phyloP scores from a whole-genome alignment of 2,797 vertebrate species.

The Sebastes iracundus region DNA sequence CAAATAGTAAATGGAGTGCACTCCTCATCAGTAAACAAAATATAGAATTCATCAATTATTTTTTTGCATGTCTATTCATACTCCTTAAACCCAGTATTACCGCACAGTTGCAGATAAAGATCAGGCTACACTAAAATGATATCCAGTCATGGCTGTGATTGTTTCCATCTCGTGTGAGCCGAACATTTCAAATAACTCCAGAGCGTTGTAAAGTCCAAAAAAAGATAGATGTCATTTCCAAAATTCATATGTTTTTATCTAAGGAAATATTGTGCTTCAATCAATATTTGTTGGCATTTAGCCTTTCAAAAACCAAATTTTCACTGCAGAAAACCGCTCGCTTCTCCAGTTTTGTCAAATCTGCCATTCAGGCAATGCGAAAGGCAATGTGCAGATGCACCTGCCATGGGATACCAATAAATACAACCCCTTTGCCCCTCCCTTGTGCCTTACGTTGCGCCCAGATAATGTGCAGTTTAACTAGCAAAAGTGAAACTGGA shows the following conservation, averaged over 20 bases:
- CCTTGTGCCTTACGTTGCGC: neutral
- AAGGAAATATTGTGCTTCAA: neutral
- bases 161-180: no score
- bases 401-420: neutral
- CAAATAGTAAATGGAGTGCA: neutral
- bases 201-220: neutral
- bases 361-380: no score
- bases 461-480: neutral
- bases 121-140: neutral
- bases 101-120: neutral
- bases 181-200: neutral
- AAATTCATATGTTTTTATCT: neutral
- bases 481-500: neutral
- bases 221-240: no score
- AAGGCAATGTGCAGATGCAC: no score
- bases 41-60: fast-evolving
- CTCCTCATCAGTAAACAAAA: neutral
- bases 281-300: neutral
- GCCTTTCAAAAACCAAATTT: no score
- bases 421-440: neutral
- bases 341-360: no score
- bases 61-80: neutral
- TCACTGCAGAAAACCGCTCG: no score
- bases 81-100: neutral
- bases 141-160: no score